A percentile compares a stretch with the other conserved stretches of the same genome.
Conservation (phyloP, 2,113 vertebrate species). For the Xiphophorus couchianus region DNA sequence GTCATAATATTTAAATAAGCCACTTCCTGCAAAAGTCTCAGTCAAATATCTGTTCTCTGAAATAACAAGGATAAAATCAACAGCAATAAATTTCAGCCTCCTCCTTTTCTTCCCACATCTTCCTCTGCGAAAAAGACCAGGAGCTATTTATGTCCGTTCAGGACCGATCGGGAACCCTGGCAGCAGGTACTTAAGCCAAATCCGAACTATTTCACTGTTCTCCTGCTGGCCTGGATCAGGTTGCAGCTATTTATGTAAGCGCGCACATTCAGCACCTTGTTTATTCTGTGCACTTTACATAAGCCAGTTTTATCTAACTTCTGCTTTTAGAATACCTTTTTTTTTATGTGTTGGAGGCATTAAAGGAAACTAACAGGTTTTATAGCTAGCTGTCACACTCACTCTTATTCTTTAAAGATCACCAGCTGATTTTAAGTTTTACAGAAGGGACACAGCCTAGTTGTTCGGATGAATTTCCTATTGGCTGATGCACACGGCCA, state of each 20-base stretch:
- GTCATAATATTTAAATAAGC: no score
- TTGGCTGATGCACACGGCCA: slow-evolving; percentile 49
- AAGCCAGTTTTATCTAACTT: slow-evolving; percentile 54
- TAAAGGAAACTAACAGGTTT: not conserved
- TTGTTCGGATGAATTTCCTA: slow-evolving; percentile 15
- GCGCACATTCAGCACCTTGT: slow-evolving; percentile 14
- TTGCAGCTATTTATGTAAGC: slow-evolving; percentile 54
- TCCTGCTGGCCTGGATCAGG: slow-evolving; percentile 8
- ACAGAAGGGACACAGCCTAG: not conserved
- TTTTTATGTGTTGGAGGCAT: not conserved
- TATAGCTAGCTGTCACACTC: slow-evolving; percentile 15
- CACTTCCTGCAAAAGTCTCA: not conserved
- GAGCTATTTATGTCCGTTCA: slow-evolving; percentile 5
- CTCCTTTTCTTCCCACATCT: not conserved
- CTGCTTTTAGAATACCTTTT: not conserved
- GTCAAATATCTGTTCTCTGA: not conserved
- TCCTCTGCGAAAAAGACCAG: not conserved
- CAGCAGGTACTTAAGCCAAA: slow-evolving; percentile 4
- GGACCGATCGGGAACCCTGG: not conserved
- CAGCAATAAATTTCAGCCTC: not conserved
- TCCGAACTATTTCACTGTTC: slow-evolving; percentile 27
- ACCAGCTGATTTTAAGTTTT: slow-evolving; percentile 27
- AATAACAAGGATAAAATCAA: not conserved
- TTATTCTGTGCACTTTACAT: slow-evolving; percentile 51
- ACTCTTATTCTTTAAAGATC: slow-evolving; percentile 4